These are phyloP conservation scores for Leistus spinibarbis DNA, from an alignment of 2,888 invertebrate genomes.

Conservation along the genomic window DNA sequence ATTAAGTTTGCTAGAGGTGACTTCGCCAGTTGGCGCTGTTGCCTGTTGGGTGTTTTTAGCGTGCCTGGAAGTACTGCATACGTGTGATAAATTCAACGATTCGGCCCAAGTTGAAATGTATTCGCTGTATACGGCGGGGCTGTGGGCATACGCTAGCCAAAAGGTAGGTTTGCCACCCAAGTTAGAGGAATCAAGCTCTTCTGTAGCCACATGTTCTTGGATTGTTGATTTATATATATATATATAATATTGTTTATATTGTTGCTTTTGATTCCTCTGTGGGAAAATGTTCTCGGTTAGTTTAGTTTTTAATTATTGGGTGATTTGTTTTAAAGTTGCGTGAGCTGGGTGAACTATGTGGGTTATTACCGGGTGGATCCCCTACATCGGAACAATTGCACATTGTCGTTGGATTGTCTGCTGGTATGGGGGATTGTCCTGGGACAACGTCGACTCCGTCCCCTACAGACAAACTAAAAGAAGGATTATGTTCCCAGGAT, in stretches of 20 bases:
- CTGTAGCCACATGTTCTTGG: too few relatives aligned
- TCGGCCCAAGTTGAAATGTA: constrained; percentile 72
- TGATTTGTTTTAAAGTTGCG: constrained; percentile 66
- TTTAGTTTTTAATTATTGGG: too few relatives aligned
- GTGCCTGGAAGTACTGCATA: constrained; percentile 81
- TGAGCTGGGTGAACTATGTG: constrained; percentile 87
- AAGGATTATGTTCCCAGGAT: constrained; percentile 87
- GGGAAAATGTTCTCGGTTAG: neutral
- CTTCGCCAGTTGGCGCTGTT: constrained; percentile 80
- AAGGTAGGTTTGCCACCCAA: constrained; percentile 48
- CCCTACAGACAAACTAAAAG: constrained; percentile 85
- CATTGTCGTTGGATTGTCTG: constrained; percentile 85
- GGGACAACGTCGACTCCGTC: constrained; percentile 61
- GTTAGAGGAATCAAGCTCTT: neutral
- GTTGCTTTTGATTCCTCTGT: neutral
- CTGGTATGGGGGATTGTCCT: constrained; percentile 82
- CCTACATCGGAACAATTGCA: constrained; percentile 89
- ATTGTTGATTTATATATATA: neutral
- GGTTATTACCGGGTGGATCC: constrained; percentile 80
- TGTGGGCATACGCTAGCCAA: constrained; percentile 83
- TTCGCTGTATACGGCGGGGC: constrained; percentile 82
- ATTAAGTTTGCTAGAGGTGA: constrained; percentile 78
- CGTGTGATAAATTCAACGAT: constrained; percentile 71
- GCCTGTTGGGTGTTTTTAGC: constrained; percentile 94
- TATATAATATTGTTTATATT: neutral